Percentiles rank a stretch among this genome's conserved stretches.
Conservation (phyloP, 2,888 invertebrate species). For the Desoria tigrina region DNA sequence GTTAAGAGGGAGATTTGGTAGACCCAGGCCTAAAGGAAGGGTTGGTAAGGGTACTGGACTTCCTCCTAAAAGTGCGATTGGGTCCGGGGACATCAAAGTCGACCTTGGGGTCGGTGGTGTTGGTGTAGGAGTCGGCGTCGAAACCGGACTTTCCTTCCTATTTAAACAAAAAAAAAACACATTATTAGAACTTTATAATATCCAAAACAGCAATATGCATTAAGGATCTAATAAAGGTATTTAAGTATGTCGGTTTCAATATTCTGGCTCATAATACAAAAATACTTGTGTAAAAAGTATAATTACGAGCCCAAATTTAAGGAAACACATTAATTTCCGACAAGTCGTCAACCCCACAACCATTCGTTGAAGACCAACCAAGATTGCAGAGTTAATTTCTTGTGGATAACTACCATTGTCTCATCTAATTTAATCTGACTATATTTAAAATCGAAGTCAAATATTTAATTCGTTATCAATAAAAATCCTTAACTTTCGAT, state of each 20-base stretch:
- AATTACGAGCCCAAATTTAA: constrained; percentile 44
- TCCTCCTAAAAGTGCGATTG: constrained; percentile 37
- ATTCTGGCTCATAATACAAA: constrained; percentile 44
- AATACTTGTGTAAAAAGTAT: too few species aligned
- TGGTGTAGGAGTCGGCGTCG: constrained; percentile 31
- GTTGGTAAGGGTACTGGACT: constrained; percentile 30
- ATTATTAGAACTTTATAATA: not conserved
- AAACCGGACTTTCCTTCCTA: constrained; percentile 49
- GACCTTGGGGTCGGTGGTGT: constrained; percentile 31
- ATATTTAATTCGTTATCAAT: too few species aligned
- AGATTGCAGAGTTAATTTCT: constrained; percentile 47
- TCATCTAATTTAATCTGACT: too few species aligned
- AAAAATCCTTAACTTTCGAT: too few species aligned
- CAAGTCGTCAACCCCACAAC: constrained; percentile 52
- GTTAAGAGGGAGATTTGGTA: constrained; percentile 46
- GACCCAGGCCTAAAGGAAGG: constrained; percentile 36
- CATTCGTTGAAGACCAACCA: constrained; percentile 47
- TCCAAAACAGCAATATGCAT: not conserved
- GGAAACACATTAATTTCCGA: constrained; percentile 50
- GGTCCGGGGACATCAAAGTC: constrained; percentile 47
- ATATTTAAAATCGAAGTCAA: too few species aligned
- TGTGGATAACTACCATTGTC: constrained; percentile 28
- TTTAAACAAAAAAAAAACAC: not conserved
- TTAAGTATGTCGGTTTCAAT: constrained; percentile 37
- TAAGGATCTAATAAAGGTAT: not conserved